Evolutionary conservation across 2,113 vertebrate genomes (phyloP), one percentile per base, ranked within the genome.

Genomic region (Rhadina sibilatrix): DNA sequence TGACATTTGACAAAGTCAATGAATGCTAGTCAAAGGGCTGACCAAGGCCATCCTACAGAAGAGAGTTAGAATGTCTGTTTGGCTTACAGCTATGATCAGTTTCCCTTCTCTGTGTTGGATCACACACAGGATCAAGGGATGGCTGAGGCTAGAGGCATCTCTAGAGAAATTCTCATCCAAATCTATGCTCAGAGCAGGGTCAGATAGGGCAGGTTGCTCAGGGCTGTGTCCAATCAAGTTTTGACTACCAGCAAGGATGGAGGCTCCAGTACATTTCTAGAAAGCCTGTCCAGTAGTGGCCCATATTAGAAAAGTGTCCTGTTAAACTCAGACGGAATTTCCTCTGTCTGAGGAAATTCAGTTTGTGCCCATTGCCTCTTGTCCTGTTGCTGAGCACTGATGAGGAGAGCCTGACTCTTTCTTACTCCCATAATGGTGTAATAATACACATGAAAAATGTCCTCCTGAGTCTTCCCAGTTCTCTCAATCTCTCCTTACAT

Each of bases 111-210:
- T 66, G 0, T 13, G 12, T 28, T 68, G 60, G 65, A 61, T 42
- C 0, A 0, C 33, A 47, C 13, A 40, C 9, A 47, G 33, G 15
- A 11, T 46, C 10, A 37, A 4, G 27, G 47, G 7, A 31, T 20
- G 17, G 5, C 21, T 63, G 50, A 81, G 8, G 21, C 14, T 56
- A 38, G 50, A 83, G 13, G 33, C 30, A 33, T 21, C 8, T 66
- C 20, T 15, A 9, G 30, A 63, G 25, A 33, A 33, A 11, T 31
- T 40, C 35, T 44, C 44, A 40, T 59, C 53, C 15, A 60, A 64
- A 3, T 63, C 11, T 27, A 5, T 30, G 20, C 9, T 44, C 30
- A 70, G 77, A 89, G 38, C 8, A 66, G 28, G 4, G 12, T 46
- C 37, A 69, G 13, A 37, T 2, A 83, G 9, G 37, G 16, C 22